Evolutionary conservation across 2,888 invertebrate genomes (phyloP).

Genomic region (Anaspis maculata): DNA sequence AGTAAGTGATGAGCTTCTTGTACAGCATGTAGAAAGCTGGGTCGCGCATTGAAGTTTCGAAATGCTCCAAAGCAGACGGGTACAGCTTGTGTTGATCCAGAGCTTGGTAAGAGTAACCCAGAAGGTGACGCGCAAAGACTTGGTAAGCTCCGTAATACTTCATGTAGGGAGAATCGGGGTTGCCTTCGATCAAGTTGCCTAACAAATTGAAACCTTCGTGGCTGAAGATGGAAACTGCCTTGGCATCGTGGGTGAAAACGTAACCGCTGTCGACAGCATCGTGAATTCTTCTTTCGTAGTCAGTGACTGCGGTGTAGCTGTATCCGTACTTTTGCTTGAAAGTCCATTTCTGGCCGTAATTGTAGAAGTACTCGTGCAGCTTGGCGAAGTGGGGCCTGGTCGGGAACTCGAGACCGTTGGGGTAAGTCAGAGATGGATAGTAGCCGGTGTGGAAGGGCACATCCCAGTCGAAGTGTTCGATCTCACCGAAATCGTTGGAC

Average conservation of each 20-base stretch:
- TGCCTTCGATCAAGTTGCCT: conserved; percentile 56
- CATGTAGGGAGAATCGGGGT: conserved; percentile 53
- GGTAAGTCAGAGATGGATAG: conserved; percentile 53
- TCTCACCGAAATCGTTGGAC: conserved; percentile 59
- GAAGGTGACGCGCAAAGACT: conserved; percentile 48
- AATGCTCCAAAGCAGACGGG: conserved; percentile 59
- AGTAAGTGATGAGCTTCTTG: conserved; percentile 52
- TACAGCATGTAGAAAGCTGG: conserved; percentile 61
- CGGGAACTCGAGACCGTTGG: conserved; percentile 59
- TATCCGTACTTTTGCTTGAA: conserved; percentile 45
- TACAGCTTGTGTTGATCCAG: conserved; percentile 41
- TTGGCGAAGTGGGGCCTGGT: conserved; percentile 51
- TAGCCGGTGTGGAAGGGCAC: conserved; percentile 51
- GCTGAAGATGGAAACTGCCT: too few relatives aligned
- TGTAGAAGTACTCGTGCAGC: conserved; percentile 41
- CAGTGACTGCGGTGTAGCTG: conserved; percentile 39
- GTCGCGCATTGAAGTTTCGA: conserved; percentile 57
- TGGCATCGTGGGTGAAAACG: too few relatives aligned
- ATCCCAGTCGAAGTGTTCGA: conserved; percentile 49
- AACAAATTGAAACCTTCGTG: conserved; percentile 57
- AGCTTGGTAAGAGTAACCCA: conserved; percentile 42
- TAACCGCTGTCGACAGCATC: conserved; percentile 52
- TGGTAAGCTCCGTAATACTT: conserved; percentile 48
- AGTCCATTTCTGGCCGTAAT: conserved; percentile 28
- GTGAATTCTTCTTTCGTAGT: conserved; percentile 47